Base-by-base conservation (phyloP, 2,888 invertebrate species). In the Aproaerema taeniolella region DNA sequence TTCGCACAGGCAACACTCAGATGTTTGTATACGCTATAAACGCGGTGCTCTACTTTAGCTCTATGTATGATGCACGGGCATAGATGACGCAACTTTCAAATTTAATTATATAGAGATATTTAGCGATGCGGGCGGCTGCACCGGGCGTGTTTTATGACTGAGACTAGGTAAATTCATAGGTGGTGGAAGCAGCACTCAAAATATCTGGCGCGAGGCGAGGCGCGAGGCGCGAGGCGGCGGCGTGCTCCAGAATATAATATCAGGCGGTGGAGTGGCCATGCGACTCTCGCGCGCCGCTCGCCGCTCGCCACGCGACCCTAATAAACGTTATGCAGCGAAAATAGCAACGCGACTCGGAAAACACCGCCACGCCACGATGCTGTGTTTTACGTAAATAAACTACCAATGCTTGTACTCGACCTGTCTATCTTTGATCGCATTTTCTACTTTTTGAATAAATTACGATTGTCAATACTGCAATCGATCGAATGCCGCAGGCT, bases 241-340 rank as follows among this genome's bases (percentile, higher is more conserved):
- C 83, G 76, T 85, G 86, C 79, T 88, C 88, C 71, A 85, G 86
- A 85, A 85, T 86, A 86, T 82, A 81, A 86, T 86, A 85, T 83
- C 76, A 86, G 77, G 67, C 76, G 58, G 71, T 74, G 68, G 67
- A 78, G 81, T 76, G 81, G 78, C 67, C 66, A 69, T 61, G 72
- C 73, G 61, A 64, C 61, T 55, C 47, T 52, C 49, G 50, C 50
- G 50, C 58, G 56, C 55, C 60, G 61, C 55, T 55, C 61, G 57
- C 24, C 32, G 52, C 41, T 53, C 42, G 56, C 52, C 8, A 6
- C 58, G 55, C 61, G 66, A 67, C 73, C 70, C 71, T 74, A 72
- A 78, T 76, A 75, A 75, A 78, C 79, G 78, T 72, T 80, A 77
- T 70, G 71, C 73, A 71, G 75, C 78, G 66, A 82, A 83, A 86